phyloP scores from a whole-genome alignment of 2,888 invertebrate species.

The Cataglyphis cursor region DNA sequence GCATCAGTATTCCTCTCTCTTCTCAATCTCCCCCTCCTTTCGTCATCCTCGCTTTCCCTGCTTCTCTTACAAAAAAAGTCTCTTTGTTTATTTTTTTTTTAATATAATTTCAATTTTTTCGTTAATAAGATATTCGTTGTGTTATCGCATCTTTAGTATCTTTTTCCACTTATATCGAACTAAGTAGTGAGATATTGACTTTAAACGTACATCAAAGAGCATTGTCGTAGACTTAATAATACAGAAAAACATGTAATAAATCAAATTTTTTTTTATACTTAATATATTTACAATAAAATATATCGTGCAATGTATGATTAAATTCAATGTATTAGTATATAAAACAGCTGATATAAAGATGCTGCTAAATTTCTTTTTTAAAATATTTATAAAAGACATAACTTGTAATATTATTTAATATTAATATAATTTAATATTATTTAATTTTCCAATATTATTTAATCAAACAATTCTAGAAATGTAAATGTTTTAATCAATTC shows the following conservation, averaged over 20 bases:
- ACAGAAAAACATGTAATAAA: background rate
- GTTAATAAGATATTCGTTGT: background rate
- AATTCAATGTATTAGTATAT: background rate
- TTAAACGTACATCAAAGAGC: background rate
- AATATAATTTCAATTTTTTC: background rate
- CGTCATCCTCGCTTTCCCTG: background rate
- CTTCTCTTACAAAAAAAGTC: slow-evolving; percentile 1
- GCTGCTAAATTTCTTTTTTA: background rate
- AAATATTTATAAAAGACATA: background rate
- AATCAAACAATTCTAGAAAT: too few relatives aligned
- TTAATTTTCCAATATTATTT: too few relatives aligned
- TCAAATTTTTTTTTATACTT: background rate
- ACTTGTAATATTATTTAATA: too few relatives aligned
- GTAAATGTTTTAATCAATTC: background rate
- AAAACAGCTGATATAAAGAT: too few relatives aligned
- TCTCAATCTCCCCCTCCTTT: background rate
- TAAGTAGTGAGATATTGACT: background rate
- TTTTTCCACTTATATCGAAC: background rate
- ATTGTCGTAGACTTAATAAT: background rate
- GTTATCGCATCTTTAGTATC: background rate
- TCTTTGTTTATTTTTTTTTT: background rate
- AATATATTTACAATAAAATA: background rate
- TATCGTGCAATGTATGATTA: background rate
- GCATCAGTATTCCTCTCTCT: slow-evolving; percentile 43
- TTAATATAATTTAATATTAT: too few relatives aligned